Percentiles rank a stretch among this genome's conserved stretches.
Conservation (phyloP, 2,113 vertebrate genomes). For the Chiloscyllium plagiosum region DNA sequence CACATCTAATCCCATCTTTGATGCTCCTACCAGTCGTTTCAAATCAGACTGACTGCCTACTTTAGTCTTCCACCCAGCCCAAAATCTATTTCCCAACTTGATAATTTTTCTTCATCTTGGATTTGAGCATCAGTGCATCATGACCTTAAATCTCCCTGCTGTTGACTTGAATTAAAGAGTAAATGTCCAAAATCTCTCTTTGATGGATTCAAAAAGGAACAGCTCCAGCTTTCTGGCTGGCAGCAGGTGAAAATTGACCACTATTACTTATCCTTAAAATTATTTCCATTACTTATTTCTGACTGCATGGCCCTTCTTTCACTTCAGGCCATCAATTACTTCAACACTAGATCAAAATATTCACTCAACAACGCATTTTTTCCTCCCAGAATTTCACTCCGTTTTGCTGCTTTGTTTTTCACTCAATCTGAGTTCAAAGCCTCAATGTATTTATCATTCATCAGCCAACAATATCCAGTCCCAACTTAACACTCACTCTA, state of each 20-base stretch:
- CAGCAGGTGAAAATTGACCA: not conserved
- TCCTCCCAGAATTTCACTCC: not conserved
- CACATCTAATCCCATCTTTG: not conserved
- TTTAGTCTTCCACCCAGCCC: not conserved
- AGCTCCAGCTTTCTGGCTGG: not conserved
- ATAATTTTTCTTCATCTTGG: not conserved
- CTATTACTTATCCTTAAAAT: not conserved
- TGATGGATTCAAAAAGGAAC: not conserved
- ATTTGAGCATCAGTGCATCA: not conserved
- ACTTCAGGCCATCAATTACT: not conserved
- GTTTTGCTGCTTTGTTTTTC: not conserved
- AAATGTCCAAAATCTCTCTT: not conserved
- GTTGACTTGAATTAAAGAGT: not conserved
- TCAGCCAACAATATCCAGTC: not conserved
- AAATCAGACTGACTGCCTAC: not conserved
- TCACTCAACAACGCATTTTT: not conserved
- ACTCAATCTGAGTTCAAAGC: not conserved
- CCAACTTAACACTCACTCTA: not conserved
- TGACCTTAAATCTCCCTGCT: not conserved
- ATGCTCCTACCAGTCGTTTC: not conserved
- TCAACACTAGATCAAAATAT: not conserved
- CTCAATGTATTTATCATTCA: not conserved
- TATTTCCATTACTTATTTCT: not conserved
- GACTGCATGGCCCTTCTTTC: not conserved
- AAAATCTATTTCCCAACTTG: not conserved